Base-by-base conservation (phyloP, 2,888 invertebrate genomes). In the Dexiosoma caninum region DNA sequence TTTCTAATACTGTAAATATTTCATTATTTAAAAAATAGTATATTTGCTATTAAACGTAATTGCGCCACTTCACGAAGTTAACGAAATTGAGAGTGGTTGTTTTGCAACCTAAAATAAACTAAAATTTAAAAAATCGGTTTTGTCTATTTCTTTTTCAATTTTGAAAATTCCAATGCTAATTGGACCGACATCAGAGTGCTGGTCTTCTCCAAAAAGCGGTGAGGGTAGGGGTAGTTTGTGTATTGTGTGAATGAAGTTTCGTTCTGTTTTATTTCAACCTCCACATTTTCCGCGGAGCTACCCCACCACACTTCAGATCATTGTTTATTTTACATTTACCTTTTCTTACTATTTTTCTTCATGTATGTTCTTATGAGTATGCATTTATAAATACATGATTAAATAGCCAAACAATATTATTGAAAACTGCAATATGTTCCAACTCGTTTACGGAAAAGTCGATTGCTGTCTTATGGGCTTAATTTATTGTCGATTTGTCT, bases 41-140 rank as follows among this genome's bases (percentile, higher is more conserved):
- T 60, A 49, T 40, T 23, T 44, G 16, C 30, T 51, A 30, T 53
- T 42, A 59, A 70, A 40, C 19, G 40, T 42, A 62, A 55, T 46
- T 59, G 64, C 53, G 64, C 53, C 76, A 72, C 72, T 69, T 69
- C 9, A 53, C 23, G 66, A 66, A 71, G 59, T 80, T 75, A 64
- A 71, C 76, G 57, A 69, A 27, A 21, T 23, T 27, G 40, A 32
- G 60, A 74, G 60, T 60, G 44, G 67, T 72, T 53, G 60, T 21
- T 76, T 77, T 67, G 42, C 64, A 80, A 62, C 53, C 40, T 75
- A 66, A 59, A 70, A 72, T 42, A 76, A 67, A 67, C 16, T 67
- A 80, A 62, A 81, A 80, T 37, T 42, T 69, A 71, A 27, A 69
- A 35, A 66, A 60, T 9, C 27, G 27, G 35, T 37, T 5, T 23